A percentile compares a stretch with the other conserved stretches of the same genome.
phyloP scores from a whole-genome alignment of 2,888 invertebrate genomes.

The Andricus quercusramuli region DNA sequence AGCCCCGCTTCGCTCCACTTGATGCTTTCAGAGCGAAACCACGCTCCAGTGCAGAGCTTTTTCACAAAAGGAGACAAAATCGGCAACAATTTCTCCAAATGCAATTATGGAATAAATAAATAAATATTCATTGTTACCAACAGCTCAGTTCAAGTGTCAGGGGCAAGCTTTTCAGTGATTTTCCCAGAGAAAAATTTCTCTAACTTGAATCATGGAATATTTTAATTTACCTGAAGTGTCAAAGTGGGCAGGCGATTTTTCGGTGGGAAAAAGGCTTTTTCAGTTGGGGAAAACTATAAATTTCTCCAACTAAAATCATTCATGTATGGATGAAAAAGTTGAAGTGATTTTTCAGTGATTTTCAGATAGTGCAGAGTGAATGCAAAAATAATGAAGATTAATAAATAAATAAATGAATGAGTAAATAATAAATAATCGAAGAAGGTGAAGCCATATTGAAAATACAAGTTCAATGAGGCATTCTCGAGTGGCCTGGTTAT shows the following conservation, averaged over 20 bases:
- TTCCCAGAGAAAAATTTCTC: too few species aligned
- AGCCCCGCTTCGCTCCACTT: conserved; percentile 5
- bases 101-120: neutral
- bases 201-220: too few species aligned
- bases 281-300: too few species aligned
- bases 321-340: neutral
- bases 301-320: too few species aligned
- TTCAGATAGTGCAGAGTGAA: too few species aligned
- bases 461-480: conserved; percentile 36
- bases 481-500: conserved; percentile 33
- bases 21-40: conserved; percentile 8
- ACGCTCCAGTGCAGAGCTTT: neutral
- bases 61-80: neutral
- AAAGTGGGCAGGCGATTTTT: too few species aligned
- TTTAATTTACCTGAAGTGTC: too few species aligned
- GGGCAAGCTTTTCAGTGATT: neutral
- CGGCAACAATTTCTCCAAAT: too few species aligned
- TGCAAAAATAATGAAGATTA: too few species aligned
- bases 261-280: too few species aligned
- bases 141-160: neutral
- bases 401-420: neutral
- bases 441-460: conserved; percentile 8
- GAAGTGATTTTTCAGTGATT: neutral
- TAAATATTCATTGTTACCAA: too few species aligned
- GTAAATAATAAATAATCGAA: neutral